Evolutionary conservation across 1,140 invertebrate genomes (phyloP), one percentile per base, ranked within the genome.

Genomic region (Anastrepha ludens): DNA sequence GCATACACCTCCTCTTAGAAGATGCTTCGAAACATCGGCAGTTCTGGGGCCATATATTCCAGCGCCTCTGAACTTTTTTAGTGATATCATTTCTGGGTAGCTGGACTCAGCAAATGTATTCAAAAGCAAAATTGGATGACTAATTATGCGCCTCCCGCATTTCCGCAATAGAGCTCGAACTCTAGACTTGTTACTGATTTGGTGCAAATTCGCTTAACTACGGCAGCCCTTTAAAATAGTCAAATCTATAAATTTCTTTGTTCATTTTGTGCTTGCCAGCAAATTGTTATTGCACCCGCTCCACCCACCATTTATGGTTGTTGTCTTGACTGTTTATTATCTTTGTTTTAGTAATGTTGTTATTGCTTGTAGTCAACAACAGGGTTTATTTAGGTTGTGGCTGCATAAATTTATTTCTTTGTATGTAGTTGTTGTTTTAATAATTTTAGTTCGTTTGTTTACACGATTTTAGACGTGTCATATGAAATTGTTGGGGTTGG

Each of bases 391-490:
- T 17, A 50, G 5, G 13, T 74, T 74, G 15, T 17, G 39, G 41
- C 70, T 81, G n/a, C 47, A 50, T 50, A 74, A 74, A 50, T 81
- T 81, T 81, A n/a, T 55, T 81, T n/a, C 4, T 81, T n/a, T 41
- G 2, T 11, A 9, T 11, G 1, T 81, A 9, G 17, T 81, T 55
- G 44, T 81, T 81, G 47, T 50, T 81, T 58, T n/a, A n/a, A 81
- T 81, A 81, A 58, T 81, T 81, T 81, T 7, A 81, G 74, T 81
- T 81, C 55, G 11, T 55, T 81, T 81, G 47, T 55, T 81, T 81
- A 55, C n/a, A 81, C 41, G n/a, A 81, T 50, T 81, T 81, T 81
- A 81, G 17, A 20, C 17, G n/a, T 17, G n/a, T 81, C 8, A 39
- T 15, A 55, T n/a, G 55, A 62, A 81, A 81, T 29, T 20, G 74